phyloP scores from a whole-genome alignment of 2,797 vertebrate species.

The Remorina albescens region DNA sequence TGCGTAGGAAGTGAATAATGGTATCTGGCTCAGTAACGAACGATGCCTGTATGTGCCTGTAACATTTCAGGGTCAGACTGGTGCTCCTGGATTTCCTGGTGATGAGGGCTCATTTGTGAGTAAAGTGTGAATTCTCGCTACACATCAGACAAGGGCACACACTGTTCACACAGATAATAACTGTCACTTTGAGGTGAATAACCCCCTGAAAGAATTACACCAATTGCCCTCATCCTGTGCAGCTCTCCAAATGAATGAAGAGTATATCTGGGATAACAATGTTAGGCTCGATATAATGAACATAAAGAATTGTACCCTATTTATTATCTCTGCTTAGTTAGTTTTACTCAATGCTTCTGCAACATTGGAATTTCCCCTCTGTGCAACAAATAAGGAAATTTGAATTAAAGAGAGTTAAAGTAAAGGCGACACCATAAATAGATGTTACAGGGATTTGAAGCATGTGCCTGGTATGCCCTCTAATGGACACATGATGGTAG shows the following conservation, averaged over 20 bases:
- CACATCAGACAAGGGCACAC: neutral
- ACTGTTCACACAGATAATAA: neutral
- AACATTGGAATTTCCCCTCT: too few species aligned
- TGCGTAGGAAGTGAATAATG: neutral
- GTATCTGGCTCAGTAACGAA: fast-evolving
- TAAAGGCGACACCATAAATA: too few species aligned
- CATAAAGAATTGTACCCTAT: too few species aligned
- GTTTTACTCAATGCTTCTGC: too few species aligned
- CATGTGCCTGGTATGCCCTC: slow-evolving; percentile 34
- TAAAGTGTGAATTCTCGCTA: slow-evolving; percentile 34
- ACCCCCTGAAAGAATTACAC: neutral
- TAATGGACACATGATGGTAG: slow-evolving; percentile 46
- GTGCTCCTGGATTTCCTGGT: slow-evolving; percentile 73
- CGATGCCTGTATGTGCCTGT: neutral
- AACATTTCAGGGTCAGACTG: slow-evolving; percentile 71
- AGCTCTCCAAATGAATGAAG: neutral
- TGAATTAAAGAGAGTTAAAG: too few species aligned
- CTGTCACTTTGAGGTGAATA: neutral
- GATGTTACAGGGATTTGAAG: slow-evolving; percentile 18
- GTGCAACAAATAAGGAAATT: too few species aligned
- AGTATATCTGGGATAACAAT: neutral
- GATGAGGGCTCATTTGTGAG: slow-evolving; percentile 72
- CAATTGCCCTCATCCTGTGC: neutral
- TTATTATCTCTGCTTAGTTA: too few species aligned
- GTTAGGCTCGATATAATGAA: neutral